Base-by-base conservation (phyloP, 2,888 invertebrate genomes). In the Sphaeridia pumilis region DNA sequence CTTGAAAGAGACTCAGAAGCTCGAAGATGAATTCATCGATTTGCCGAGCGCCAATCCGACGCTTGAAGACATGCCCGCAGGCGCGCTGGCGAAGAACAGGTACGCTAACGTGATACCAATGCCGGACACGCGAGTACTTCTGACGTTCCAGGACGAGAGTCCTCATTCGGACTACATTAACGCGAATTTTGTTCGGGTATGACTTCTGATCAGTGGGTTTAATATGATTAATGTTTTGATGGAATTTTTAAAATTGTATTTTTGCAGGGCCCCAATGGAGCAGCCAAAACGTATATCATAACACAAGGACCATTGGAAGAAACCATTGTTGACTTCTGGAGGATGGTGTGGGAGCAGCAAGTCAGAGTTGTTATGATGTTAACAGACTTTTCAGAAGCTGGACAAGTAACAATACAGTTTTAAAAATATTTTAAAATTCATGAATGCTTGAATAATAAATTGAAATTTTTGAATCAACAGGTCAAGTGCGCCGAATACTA, bases 341-440 rank as follows among this genome's bases (percentile, higher is more conserved):
- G 87, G 41, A 92, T 94, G 93, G 79, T 92, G 47, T 93, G 93
- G 93, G 90, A 93, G 67, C 90, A 93, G 70, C 87, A 92, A 70
- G 80, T 82, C 14, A 79, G 87, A 65, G 83, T 89, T 36, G 78
- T 94, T 59, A 78, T 93, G 56, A 92, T 92, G 87, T 75, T 92
- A 28, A 92, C 90, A 0, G 87, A 87, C 71, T 79, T 90, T 56
- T 83, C 82, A 67, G 92, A 92, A 72, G 86, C 87, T 65, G 90
- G 89, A 54, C n/a, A 28, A 48, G n/a, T 31, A 17, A 46, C 24
- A 44, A n/a, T n/a, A n/a, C n/a, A n/a, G n/a, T n/a, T n/a, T n/a
- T n/a, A n/a, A n/a, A n/a, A n/a, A n/a, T n/a, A 21, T 24, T 35
- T 47, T 36, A 41, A 42, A 38, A 28, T 52, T 51, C 48, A 17